Evolutionary conservation across 2,797 vertebrate species (phyloP), one percentile per base, ranked within the genome.

Genomic region (Sebastes diploproa): DNA sequence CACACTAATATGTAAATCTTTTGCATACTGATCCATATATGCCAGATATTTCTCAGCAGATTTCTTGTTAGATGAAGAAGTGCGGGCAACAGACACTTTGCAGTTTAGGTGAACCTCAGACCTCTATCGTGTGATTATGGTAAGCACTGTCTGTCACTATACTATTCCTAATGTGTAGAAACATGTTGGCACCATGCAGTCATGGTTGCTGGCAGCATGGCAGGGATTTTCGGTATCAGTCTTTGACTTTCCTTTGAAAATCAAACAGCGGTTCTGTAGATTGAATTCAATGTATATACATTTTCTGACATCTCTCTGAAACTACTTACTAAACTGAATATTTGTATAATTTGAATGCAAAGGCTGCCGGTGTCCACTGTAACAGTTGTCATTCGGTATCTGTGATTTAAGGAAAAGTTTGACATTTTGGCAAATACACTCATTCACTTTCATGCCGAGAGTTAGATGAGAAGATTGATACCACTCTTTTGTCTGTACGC

Each of bases 221-320:
- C 25, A 32, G 18, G 1, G 7, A 62, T 63, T 69, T 64, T 22
- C 30, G 59, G 46, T 30, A 38, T 25, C 11, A 54, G 23, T 54
- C n/a, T 50, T 59, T 55, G 20, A 58, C 2, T 72, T 76, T 72
- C 18, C 16, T 63, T 59, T 69, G 13, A 50, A 56, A 55, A 36
- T 54, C 14, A 18, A 38, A 50, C 34, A 10, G 16, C 14, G 13
- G 18, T 38, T 29, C 52, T 29, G 23, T 61, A 42, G 16, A 60
- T 63, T 78, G 7, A 46, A 34, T 22, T 72, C 5, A 36, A 36
- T 46, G 20, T 32, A 58, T 65, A 54, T 59, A 59, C n/a, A 42
- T 77, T 42, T 72, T 46, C 56, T 72, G 74, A 77, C 72, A 65
- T 59, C 36, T 59, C 7, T 76, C 36, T 46, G 70, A 72, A 76